Percentiles rank a stretch among this genome's conserved stretches.
Evolutionary conservation across 2,797 vertebrate species (phyloP).

Genomic region (Ceryle rudis): DNA sequence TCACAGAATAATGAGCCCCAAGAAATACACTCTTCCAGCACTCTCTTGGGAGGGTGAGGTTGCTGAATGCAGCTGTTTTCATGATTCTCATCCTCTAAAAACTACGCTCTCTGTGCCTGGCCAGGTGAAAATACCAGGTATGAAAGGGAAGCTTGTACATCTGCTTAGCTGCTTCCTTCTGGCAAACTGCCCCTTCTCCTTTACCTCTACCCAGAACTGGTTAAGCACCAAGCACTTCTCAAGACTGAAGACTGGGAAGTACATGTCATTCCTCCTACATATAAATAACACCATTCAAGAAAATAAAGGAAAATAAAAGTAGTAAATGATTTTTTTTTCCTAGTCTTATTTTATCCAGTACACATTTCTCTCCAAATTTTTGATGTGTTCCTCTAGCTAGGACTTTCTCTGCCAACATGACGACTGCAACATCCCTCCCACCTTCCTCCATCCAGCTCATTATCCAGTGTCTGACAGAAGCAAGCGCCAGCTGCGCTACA

Average conservation of each 20-base stretch:
- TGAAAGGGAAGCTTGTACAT: neutral
- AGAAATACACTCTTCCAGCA: constrained; percentile 21
- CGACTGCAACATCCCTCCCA: neutral
- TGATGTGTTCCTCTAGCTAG: neutral
- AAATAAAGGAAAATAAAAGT: constrained; percentile 43
- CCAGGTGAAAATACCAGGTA: constrained; percentile 43
- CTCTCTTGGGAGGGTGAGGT: constrained; percentile 36
- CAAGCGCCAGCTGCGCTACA: constrained; percentile 28
- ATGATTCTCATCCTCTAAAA: constrained; percentile 50
- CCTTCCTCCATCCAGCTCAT: constrained; percentile 8
- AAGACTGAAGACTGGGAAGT: neutral
- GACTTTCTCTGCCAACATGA: neutral
- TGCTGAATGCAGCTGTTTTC: constrained; percentile 42
- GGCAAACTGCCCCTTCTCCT: constrained; percentile 7
- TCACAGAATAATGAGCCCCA: constrained; percentile 48
- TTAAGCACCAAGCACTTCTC: neutral
- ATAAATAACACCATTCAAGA: constrained; percentile 30
- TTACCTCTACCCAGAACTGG: neutral
- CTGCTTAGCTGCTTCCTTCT: constrained; percentile 15
- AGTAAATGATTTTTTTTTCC: constrained; percentile 27
- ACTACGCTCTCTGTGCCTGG: neutral
- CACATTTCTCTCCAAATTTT: constrained; percentile 18
- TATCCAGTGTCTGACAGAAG: constrained; percentile 46
- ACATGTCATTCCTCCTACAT: neutral
- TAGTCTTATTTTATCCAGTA: constrained; percentile 27